Conservation (phyloP, 2,113 vertebrate genomes). For the Entosphenus tridentatus region DNA sequence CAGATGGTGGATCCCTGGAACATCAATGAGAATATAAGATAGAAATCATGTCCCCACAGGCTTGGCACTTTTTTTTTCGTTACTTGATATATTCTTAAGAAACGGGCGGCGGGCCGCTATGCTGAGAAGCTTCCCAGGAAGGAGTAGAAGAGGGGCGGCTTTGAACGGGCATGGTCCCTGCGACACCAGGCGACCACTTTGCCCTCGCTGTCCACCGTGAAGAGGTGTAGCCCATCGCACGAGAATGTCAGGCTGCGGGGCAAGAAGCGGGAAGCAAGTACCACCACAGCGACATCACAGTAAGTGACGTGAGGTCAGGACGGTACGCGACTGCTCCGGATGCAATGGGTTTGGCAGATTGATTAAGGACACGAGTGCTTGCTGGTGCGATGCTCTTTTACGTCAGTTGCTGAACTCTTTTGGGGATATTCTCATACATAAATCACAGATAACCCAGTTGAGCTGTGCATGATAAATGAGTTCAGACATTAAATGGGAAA, state of each 20-base stretch:
- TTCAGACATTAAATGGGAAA: too few species aligned
- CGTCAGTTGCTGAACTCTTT: neutral
- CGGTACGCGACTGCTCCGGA: neutral
- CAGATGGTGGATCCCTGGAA: too few species aligned
- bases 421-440: neutral
- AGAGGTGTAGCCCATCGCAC: slow-evolving; percentile 89
- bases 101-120: neutral
- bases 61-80: too few species aligned
- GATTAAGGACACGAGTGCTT: neutral
- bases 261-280: slow-evolving; percentile 5
- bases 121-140: slow-evolving; percentile 93
- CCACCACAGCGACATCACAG: slow-evolving; percentile 7
- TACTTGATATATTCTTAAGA: too few species aligned
- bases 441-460: too few species aligned
- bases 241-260: slow-evolving; percentile 70
- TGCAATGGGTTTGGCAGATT: too few species aligned
- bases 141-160: slow-evolving; percentile 94
- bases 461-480: too few species aligned
- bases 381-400: neutral
- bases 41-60: too few species aligned
- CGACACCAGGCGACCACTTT: slow-evolving; percentile 88
- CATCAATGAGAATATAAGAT: too few species aligned
- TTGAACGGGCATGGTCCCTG: slow-evolving; percentile 82
- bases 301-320: neutral
- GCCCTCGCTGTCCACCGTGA: slow-evolving; percentile 79